Conservation (phyloP, 2,888 invertebrate genomes). For the Lepidonotus clava region DNA sequence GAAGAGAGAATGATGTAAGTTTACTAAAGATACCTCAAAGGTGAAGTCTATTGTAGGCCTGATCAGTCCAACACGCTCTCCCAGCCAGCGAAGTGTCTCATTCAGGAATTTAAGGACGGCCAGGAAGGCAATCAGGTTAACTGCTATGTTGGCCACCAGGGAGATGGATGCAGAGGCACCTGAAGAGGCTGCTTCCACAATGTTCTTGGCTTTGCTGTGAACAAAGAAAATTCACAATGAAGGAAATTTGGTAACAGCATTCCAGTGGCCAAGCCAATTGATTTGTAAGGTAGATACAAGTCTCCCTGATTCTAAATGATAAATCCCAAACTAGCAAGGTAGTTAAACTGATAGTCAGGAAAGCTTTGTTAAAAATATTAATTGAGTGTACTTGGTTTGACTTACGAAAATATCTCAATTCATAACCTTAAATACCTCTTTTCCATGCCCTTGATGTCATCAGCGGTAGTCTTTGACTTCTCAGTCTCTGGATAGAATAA, state of each 20-base stretch:
- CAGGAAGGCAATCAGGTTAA: slow-evolving; percentile 96
- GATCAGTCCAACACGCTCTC: slow-evolving; percentile 79
- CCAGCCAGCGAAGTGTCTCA: slow-evolving; percentile 89
- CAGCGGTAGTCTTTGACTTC: slow-evolving; percentile 86
- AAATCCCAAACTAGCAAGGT: too few relatives aligned
- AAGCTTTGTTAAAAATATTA: too few relatives aligned
- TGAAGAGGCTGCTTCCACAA: slow-evolving; percentile 93
- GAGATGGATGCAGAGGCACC: slow-evolving; percentile 91
- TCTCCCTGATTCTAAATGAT: too few relatives aligned
- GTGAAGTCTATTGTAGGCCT: slow-evolving; percentile 6
- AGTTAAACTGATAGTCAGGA: too few relatives aligned
- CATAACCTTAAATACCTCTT: too few relatives aligned
- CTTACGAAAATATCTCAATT: too few relatives aligned
- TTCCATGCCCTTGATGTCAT: slow-evolving; percentile 88
- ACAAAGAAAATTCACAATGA: too few relatives aligned
- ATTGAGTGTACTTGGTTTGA: too few relatives aligned
- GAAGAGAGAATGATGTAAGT: too few relatives aligned
- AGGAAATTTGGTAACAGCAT: too few relatives aligned
- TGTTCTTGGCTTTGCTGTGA: slow-evolving; percentile 88
- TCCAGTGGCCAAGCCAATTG: too few relatives aligned
- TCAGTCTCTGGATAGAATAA: slow-evolving; percentile 94
- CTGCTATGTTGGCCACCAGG: slow-evolving; percentile 91
- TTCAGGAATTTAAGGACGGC: slow-evolving; percentile 92
- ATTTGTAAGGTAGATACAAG: too few relatives aligned
- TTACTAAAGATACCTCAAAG: slow-evolving; percentile 46